phyloP scores from a whole-genome alignment of 2,797 vertebrate genomes.

The Channa striata region DNA sequence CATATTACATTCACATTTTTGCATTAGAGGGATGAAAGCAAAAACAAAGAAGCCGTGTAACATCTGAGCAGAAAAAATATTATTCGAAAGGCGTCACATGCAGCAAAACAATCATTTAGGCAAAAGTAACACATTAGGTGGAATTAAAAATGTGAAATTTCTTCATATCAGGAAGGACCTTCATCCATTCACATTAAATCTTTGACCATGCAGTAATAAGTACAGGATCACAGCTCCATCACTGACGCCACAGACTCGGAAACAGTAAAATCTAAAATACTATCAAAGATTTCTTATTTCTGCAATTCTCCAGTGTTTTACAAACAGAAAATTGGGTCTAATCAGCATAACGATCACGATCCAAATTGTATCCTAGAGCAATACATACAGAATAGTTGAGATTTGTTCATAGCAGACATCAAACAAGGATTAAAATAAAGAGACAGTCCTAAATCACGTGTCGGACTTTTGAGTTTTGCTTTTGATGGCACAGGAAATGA shows the following conservation, averaged over 20 bases:
- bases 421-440: not conserved
- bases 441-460: slow-evolving; percentile 2
- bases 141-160: slow-evolving; percentile 24
- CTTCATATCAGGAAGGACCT: slow-evolving; percentile 29
- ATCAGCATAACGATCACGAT: slow-evolving; percentile 20
- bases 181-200: slow-evolving; percentile 66
- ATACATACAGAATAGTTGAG: slow-evolving; percentile 34
- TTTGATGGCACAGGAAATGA: slow-evolving; percentile 49
- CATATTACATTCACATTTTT: slow-evolving; percentile 80
- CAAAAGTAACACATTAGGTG: slow-evolving; percentile 31
- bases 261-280: slow-evolving; percentile 43
- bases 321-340: not conserved
- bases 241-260: slow-evolving; percentile 31
- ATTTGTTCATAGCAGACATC: slow-evolving; percentile 41
- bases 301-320: not conserved
- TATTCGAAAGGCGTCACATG: slow-evolving; percentile 33
- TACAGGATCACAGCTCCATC: slow-evolving; percentile 51
- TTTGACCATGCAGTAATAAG: slow-evolving; percentile 65
- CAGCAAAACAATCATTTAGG: slow-evolving; percentile 7
- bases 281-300: not conserved
- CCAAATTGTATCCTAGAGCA: slow-evolving; percentile 18
- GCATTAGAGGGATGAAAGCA: slow-evolving; percentile 50
- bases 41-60: not conserved
- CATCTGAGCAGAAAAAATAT: slow-evolving; percentile 22
- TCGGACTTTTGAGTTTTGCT: slow-evolving; percentile 23